Conservation (phyloP, 2,888 invertebrate genomes). For the Hoplodrina ambigua region DNA sequence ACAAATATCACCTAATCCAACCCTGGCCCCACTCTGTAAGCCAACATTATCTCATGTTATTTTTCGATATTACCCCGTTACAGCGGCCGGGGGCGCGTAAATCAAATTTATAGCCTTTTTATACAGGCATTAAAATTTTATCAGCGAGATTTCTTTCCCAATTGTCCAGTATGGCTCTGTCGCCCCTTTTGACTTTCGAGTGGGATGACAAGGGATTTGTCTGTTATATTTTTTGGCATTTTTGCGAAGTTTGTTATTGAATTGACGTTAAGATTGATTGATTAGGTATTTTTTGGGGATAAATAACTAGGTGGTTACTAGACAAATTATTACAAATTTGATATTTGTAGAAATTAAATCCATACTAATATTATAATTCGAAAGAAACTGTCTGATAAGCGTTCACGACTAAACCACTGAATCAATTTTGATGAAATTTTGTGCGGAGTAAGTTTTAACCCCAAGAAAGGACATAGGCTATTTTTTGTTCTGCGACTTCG, state of each 20-base stretch:
- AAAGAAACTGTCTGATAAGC: no score
- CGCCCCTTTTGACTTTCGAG: conserved; percentile 77
- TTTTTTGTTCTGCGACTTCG: no score
- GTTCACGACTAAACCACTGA: no score
- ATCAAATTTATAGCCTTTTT: conserved; percentile 90
- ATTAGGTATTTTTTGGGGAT: neutral
- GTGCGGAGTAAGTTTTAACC: no score
- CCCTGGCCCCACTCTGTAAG: conserved; percentile 81
- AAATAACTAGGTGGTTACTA: no score
- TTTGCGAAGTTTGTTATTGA: conserved; percentile 30
- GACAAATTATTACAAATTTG: no score
- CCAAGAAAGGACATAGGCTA: no score
- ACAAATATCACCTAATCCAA: conserved; percentile 81
- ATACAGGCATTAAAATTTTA: conserved; percentile 90
- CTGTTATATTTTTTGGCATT: conserved; percentile 45
- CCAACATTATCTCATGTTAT: conserved; percentile 89
- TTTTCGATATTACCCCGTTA: conserved; percentile 89
- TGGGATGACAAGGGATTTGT: conserved; percentile 67
- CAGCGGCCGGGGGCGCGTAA: conserved; percentile 85
- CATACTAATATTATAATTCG: no score
- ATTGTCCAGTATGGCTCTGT: conserved; percentile 83
- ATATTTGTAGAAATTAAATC: no score
- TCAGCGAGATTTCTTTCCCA: conserved; percentile 87
- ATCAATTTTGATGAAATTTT: no score
- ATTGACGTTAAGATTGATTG: neutral